Conservation (phyloP, 2,888 invertebrate species). For the Parthenolecanium corni region DNA sequence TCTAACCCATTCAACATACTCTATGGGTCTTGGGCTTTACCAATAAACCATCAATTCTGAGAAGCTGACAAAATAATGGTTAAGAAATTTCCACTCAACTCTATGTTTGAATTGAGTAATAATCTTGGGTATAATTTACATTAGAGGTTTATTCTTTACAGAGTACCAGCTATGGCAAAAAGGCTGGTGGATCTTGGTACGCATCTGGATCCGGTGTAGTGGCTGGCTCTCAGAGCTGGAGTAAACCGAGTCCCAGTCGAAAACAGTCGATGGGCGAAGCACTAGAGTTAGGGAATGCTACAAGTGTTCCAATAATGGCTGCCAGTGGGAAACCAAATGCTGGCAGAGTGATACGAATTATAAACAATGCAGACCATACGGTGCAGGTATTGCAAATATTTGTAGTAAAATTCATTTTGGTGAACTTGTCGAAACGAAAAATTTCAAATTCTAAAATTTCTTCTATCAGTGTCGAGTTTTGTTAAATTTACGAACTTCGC, state of each 20-base stretch:
- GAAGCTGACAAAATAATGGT: too few relatives aligned
- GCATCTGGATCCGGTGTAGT: constrained; percentile 38
- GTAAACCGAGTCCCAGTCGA: constrained; percentile 52
- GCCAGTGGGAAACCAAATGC: constrained; percentile 47
- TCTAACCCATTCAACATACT: too few relatives aligned
- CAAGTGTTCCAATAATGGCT: constrained; percentile 19
- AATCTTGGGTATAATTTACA: too few relatives aligned
- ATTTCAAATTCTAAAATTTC: too few relatives aligned
- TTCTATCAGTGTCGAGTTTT: constrained; percentile 68
- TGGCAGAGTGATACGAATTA: constrained; percentile 72
- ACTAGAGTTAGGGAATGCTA: constrained; percentile 39
- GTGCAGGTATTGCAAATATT: constrained; percentile 54
- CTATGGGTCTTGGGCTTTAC: too few relatives aligned
- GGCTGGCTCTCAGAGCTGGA: constrained; percentile 42
- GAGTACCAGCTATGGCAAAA: constrained; percentile 83
- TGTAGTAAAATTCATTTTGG: too few relatives aligned
- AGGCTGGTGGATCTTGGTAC: constrained; percentile 74
- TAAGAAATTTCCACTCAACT: too few relatives aligned
- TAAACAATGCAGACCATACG: constrained; percentile 85
- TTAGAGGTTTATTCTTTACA: too few relatives aligned
- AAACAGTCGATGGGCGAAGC: constrained; percentile 76
- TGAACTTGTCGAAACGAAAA: too few relatives aligned
- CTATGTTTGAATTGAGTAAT: too few relatives aligned
- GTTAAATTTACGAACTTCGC: constrained; percentile 79
- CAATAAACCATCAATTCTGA: too few relatives aligned